Conservation (phyloP, 2,888 invertebrate species). For the Eueremaeus valkanovi region DNA sequence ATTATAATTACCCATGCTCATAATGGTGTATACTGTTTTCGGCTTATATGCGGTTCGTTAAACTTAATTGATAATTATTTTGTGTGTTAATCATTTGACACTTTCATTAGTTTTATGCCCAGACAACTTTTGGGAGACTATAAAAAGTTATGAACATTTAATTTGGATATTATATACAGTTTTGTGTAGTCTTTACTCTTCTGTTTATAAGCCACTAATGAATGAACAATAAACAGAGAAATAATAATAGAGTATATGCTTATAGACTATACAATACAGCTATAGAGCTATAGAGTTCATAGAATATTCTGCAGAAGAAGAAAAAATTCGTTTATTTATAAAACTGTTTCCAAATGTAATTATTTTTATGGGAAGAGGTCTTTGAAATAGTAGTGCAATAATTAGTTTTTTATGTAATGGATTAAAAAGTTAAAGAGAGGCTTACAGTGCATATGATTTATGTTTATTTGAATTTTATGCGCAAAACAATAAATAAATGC, state of each 20-base stretch:
- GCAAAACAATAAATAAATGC: not conserved
- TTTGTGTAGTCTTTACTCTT: too few relatives aligned
- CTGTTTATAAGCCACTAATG: too few relatives aligned
- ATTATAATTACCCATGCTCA: too few relatives aligned
- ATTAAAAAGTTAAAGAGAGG: constrained; percentile 12
- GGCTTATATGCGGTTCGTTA: not conserved
- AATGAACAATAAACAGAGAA: too few relatives aligned
- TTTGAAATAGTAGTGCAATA: not conserved
- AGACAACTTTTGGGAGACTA: not conserved
- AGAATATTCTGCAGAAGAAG: too few relatives aligned
- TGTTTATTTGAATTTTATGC: not conserved
- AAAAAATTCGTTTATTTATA: too few relatives aligned
- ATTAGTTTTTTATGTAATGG: constrained; percentile 23
- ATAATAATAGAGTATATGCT: too few relatives aligned
- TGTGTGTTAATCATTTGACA: not conserved
- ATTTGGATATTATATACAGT: not conserved
- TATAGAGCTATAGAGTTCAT: too few relatives aligned
- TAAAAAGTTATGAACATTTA: not conserved
- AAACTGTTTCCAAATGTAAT: not conserved
- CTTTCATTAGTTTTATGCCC: not conserved
- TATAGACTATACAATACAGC: too few relatives aligned
- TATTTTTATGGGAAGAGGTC: not conserved
- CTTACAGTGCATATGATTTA: not conserved
- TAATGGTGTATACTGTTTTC: too few relatives aligned
- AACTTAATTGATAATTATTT: not conserved